Conservation (phyloP, 2,797 vertebrate genomes). For the Chromis chromis region DNA sequence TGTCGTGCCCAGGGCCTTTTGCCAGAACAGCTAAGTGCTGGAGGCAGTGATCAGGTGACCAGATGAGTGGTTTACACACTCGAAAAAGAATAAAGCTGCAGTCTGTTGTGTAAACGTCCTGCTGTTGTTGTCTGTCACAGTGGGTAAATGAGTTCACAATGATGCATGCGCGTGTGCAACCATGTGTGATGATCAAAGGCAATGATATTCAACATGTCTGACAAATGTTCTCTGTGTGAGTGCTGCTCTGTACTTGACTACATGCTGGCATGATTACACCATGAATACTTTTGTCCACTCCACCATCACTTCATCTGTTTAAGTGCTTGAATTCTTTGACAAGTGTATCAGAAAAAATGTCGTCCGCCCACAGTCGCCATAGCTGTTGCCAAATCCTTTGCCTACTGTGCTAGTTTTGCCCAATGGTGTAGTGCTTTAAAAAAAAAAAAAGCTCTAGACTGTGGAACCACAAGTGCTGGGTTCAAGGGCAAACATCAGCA, state of each 20-base stretch:
- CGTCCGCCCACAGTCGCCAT: slow-evolving; percentile 41
- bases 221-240: slow-evolving; percentile 43
- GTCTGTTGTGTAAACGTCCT: slow-evolving; percentile 11
- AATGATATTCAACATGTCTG: neutral
- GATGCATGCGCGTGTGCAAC: neutral
- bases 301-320: slow-evolving; percentile 55
- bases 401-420: slow-evolving; percentile 34
- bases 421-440: neutral
- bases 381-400: slow-evolving; percentile 38
- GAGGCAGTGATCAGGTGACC: slow-evolving; percentile 2
- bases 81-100: slow-evolving; percentile 8
- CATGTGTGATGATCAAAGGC: slow-evolving; percentile 17
- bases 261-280: slow-evolving; percentile 44
- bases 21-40: neutral
- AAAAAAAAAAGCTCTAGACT: slow-evolving; percentile 11
- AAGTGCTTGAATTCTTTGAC: slow-evolving; percentile 54
- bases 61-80: slow-evolving; percentile 12
- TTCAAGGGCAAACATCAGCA: slow-evolving; percentile 39
- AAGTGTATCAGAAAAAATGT: slow-evolving; percentile 38
- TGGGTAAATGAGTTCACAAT: slow-evolving; percentile 17
- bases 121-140: slow-evolving; percentile 14
- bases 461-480: slow-evolving; percentile 37
- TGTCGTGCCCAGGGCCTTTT: neutral
- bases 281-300: slow-evolving; percentile 59
- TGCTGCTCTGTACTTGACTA: slow-evolving; percentile 49